phyloP scores from a whole-genome alignment of 2,113 vertebrate species.

The Noturus placidus region DNA sequence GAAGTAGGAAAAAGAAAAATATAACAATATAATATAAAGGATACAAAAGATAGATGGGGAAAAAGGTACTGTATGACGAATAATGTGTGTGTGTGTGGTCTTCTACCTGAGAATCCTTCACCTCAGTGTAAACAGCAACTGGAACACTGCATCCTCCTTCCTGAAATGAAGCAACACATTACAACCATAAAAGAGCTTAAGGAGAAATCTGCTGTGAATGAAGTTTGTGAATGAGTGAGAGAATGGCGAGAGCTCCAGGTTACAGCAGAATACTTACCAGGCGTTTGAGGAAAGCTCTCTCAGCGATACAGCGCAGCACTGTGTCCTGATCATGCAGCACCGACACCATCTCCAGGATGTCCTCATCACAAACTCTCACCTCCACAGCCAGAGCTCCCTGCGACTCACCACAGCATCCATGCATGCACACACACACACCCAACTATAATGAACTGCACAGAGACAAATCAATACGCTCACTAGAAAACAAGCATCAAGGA shows the following conservation, averaged over 20 bases:
- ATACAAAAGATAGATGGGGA: too few relatives aligned
- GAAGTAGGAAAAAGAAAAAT: too few relatives aligned
- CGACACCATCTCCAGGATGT: slow-evolving; percentile 88
- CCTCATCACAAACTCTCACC: slow-evolving; percentile 84
- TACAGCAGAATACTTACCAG: slow-evolving; percentile 73
- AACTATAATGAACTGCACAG: not conserved
- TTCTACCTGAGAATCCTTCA: slow-evolving; percentile 79
- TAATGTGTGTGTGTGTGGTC: not conserved
- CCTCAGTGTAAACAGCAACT: slow-evolving; percentile 76
- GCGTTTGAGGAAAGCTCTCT: slow-evolving; percentile 89
- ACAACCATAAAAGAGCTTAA: not conserved
- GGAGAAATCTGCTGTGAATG: too few relatives aligned
- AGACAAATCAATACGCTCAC: not conserved
- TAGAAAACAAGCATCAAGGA: not conserved
- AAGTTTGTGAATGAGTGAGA: not conserved
- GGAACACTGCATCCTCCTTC: slow-evolving; percentile 89
- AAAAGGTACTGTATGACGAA: not conserved
- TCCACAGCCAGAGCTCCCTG: slow-evolving; percentile 95
- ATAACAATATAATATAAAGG: too few relatives aligned
- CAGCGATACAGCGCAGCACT: slow-evolving; percentile 89
- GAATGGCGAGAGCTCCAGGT: not conserved
- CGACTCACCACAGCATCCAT: slow-evolving; percentile 21
- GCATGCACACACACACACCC: not conserved
- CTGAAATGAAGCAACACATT: slow-evolving; percentile 59
- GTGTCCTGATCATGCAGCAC: slow-evolving; percentile 84